Conservation (phyloP, 1,140 invertebrate species). For the Anoplolepis gracilipes region DNA sequence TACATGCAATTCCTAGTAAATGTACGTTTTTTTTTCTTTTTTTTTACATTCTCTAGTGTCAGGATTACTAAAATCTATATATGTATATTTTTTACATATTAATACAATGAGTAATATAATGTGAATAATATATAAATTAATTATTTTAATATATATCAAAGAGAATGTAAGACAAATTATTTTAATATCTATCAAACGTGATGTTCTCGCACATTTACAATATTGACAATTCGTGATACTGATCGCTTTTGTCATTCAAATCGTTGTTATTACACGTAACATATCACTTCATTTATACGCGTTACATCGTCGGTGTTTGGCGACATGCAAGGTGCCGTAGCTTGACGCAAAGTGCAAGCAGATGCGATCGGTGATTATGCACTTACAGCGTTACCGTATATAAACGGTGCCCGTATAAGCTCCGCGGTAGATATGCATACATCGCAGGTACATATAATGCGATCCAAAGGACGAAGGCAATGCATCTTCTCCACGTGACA, state of each 20-base stretch:
- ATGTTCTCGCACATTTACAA: not conserved
- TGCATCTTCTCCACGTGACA: slow-evolving; percentile 84
- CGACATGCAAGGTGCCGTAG: slow-evolving; percentile 80
- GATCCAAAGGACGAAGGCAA: slow-evolving; percentile 80
- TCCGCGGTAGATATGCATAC: slow-evolving; percentile 65
- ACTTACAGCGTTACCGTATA: slow-evolving; percentile 85
- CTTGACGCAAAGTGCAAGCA: slow-evolving; percentile 85
- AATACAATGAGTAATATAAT: not conserved
- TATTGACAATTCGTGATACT: slow-evolving; percentile 37
- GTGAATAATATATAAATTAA: not conserved
- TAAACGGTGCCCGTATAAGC: slow-evolving; percentile 79
- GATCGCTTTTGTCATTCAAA: slow-evolving; percentile 37
- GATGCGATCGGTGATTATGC: slow-evolving; percentile 86
- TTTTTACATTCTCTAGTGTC: not conserved
- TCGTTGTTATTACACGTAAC: slow-evolving; percentile 1
- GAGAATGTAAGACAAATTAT: too few species aligned
- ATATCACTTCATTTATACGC: slow-evolving; percentile 24
- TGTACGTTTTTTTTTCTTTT: not conserved
- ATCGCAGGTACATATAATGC: slow-evolving; percentile 63
- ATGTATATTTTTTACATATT: not conserved
- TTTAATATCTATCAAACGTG: not conserved
- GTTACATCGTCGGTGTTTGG: slow-evolving; percentile 61
- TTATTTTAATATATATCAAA: slow-evolving; percentile 16
- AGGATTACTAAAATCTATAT: not conserved
- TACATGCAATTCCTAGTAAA: not conserved